Evolutionary conservation across 2,797 vertebrate species (phyloP).

Genomic region (Taeniopygia guttata): DNA sequence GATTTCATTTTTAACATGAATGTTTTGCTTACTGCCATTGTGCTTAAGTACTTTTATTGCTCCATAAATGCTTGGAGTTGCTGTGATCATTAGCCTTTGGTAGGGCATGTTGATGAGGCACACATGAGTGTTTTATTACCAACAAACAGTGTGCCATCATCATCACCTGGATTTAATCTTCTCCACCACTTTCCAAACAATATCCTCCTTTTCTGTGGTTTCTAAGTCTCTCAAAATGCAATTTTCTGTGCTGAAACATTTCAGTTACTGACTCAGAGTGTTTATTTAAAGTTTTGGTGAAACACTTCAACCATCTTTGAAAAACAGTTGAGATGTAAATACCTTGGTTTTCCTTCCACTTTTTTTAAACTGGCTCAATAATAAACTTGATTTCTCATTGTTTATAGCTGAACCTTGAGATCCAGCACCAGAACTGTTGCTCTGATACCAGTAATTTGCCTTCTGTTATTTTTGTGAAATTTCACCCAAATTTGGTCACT

Average conservation of each 20-base stretch:
- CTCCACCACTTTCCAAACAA: background rate
- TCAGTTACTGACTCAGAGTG: slow-evolving; percentile 1
- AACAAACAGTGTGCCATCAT: background rate
- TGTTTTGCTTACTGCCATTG: background rate
- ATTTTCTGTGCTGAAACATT: background rate
- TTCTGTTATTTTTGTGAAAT: background rate
- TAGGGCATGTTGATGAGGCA: background rate
- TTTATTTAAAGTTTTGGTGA: slow-evolving; percentile 19
- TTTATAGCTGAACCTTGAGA: background rate
- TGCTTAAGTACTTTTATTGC: background rate
- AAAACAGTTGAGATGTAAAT: background rate
- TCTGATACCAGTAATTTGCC: background rate
- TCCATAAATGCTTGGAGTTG: background rate
- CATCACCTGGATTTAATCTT: slow-evolving; percentile 16
- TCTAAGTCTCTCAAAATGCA: background rate
- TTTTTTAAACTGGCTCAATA: background rate
- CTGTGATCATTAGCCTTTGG: background rate
- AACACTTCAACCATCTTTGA: background rate
- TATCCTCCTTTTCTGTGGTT: background rate
- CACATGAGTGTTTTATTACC: background rate
- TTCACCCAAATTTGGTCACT: background rate
- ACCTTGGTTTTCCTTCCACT: background rate
- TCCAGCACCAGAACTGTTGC: background rate
- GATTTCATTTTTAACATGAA: background rate
- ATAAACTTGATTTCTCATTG: background rate